Percentiles rank a stretch among this genome's conserved stretches.
These are phyloP conservation scores for Corynorhinus townsendii DNA, from an alignment of 2,113 vertebrate genomes.

Conservation along the genomic window DNA sequence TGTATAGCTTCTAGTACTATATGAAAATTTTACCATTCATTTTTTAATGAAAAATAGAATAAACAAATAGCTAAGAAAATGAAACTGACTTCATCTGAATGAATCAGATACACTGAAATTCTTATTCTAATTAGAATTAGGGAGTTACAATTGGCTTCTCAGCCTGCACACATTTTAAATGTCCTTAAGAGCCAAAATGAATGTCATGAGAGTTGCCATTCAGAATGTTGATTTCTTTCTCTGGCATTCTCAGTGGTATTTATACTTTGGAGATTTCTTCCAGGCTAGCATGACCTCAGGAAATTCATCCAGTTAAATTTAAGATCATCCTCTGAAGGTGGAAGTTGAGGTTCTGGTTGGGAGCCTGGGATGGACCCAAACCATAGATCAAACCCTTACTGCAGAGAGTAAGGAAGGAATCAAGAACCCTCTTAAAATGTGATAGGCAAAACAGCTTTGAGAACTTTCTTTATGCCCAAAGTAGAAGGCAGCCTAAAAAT, in stretches of 20 bases:
- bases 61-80: constrained; percentile 7
- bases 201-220: not conserved
- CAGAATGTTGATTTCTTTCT: constrained; percentile 7
- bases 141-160: not conserved
- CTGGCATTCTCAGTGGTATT: not conserved
- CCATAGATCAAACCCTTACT: not conserved
- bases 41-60: constrained; percentile 27
- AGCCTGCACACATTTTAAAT: not conserved
- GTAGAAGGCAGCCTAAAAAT: not conserved
- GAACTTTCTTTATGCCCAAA: not conserved
- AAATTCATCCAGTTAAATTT: not conserved
- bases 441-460: not conserved
- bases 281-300: not conserved
- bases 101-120: not conserved
- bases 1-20: not conserved
- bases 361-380: not conserved
- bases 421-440: not conserved
- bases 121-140: constrained; percentile 35
- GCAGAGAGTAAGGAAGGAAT: not conserved
- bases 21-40: not conserved
- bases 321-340: not conserved
- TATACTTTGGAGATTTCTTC: not conserved
- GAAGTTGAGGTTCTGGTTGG: not conserved
- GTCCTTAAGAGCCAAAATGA: not conserved
- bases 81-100: constrained; percentile 11